Base-by-base conservation (phyloP, 2,797 vertebrate genomes). In the Cynodonichthys magdalenae region DNA sequence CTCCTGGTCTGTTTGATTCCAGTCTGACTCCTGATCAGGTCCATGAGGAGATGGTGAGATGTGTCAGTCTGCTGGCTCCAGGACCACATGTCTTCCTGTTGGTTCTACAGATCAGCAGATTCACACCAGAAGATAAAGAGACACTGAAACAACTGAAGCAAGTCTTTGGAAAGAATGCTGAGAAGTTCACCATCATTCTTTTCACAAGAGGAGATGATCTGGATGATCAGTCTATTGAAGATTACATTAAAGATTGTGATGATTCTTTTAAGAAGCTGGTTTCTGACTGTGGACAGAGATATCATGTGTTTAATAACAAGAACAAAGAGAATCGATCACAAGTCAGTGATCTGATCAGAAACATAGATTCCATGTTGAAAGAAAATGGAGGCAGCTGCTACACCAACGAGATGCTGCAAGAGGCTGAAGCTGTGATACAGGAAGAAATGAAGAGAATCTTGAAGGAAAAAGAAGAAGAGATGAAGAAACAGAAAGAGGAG, bases 61-160 rank as follows among this genome's bases (percentile, higher is more conserved):
- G 85, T 11, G 6, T 77, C 36, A 53, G n/a, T 2, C 6, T 74
- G 28, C 19, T 74, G 52, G 7, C 74, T 59, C 1, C 85, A 0
- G 85, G 85, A n/a, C 85, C 85, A 52, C 85, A 85, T 2, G 85
- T 71, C 3, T 79, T 87, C 56, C 28, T 85, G 19, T 9, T 87
- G 3, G 74, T 83, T 55, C 0, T 85, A 6, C 51, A 61, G 56
- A 64, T 83, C 0, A 69, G 72, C 0, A 77, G 82, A 12, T 79
- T 78, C 6, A 85, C 82, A 4, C 0, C 59, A 0, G 80, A 85
- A 1, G 79, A 83, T 17, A 66, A 36, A 46, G 51, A 51, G 1
- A 64, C 82, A 0, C 48, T 85, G 15, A 2, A 75, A 0, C 63
- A 75, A 1, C 81, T 87, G 44, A 41, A 71, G n/a, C 1, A 1